Percentiles rank a stretch among this genome's conserved stretches.
phyloP scores from a whole-genome alignment of 2,888 invertebrate species.

The Drosophila neonasuta region DNA sequence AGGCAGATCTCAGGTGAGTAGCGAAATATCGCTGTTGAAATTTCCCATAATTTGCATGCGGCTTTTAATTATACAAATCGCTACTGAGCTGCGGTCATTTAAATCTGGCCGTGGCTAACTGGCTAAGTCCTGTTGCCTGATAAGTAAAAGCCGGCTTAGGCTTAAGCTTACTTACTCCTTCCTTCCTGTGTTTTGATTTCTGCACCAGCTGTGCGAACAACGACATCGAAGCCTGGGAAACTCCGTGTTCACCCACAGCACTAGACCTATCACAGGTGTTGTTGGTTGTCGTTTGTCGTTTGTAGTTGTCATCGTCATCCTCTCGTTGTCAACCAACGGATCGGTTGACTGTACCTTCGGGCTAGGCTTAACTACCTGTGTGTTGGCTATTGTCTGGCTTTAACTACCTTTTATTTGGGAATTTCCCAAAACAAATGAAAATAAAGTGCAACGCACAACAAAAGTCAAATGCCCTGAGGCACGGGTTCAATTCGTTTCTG shows the following conservation, averaged over 20 bases:
- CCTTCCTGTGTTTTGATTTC: conserved; percentile 67
- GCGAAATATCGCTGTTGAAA: conserved; percentile 20
- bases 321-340: conserved; percentile 38
- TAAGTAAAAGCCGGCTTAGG: conserved; percentile 71
- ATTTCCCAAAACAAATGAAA: conserved; percentile 77
- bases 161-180: conserved; percentile 66
- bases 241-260: conserved; percentile 48
- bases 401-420: conserved; percentile 73
- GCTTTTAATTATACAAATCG: conserved; percentile 75
- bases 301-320: conserved; percentile 34
- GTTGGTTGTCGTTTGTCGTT: conserved; percentile 21
- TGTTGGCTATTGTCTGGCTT: conserved; percentile 61
- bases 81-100: conserved; percentile 72
- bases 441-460: conserved; percentile 73
- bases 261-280: conserved; percentile 43
- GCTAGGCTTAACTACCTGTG: conserved; percentile 50
- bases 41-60: conserved; percentile 74
- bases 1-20: conserved; percentile 7
- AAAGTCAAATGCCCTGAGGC: conserved; percentile 71
- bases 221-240: conserved; percentile 66
- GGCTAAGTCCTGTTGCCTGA: conserved; percentile 58
- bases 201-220: conserved; percentile 59
- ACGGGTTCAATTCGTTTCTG: conserved; percentile 37
- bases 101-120: conserved; percentile 74
- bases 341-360: conserved; percentile 58